Evolutionary conservation across 2,797 vertebrate genomes (phyloP).

Genomic region (Parambassis ranga): DNA sequence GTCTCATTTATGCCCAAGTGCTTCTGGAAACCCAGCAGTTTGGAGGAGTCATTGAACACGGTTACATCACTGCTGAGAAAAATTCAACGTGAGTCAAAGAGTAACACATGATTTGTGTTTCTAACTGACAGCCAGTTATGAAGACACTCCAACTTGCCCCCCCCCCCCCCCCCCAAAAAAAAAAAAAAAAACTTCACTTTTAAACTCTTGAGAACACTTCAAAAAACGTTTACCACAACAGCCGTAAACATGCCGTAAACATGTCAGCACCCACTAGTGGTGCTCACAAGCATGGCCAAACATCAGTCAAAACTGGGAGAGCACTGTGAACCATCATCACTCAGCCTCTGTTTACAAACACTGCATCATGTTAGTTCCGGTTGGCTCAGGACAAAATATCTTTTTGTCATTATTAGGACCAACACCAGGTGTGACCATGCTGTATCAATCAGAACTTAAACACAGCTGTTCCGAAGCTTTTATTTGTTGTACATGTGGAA

Average conservation of each 20-base stretch:
- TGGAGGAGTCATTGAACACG: neutral
- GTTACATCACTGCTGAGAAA: slow-evolving; percentile 19
- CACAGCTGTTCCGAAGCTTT: neutral
- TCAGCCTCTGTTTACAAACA: slow-evolving; percentile 18
- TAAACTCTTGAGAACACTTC: slow-evolving; percentile 15
- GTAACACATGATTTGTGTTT: slow-evolving; percentile 25
- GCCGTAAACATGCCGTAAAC: slow-evolving; percentile 51
- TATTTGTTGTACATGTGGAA: neutral
- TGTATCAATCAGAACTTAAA: neutral
- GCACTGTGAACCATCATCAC: slow-evolving; percentile 11
- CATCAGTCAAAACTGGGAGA: slow-evolving; percentile 5
- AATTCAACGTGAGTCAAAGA: slow-evolving; percentile 8
- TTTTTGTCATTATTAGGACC: neutral
- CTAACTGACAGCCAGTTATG: slow-evolving; percentile 10
- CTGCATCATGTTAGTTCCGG: neutral
- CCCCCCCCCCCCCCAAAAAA: too few relatives aligned
- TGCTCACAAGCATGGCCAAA: slow-evolving; percentile 4
- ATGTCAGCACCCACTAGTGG: slow-evolving; percentile 28
- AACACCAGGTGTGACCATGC: neutral
- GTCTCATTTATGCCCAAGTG: slow-evolving; percentile 7
- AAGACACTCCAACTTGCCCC: neutral
- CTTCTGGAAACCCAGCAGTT: neutral
- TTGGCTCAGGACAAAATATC: neutral
- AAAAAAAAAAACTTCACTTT: neutral
- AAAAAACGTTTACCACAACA: slow-evolving; percentile 11